Percentiles rank a stretch among this genome's conserved stretches.
Evolutionary conservation across 2,888 invertebrate genomes (phyloP).

Genomic region (Plebejus melissa): DNA sequence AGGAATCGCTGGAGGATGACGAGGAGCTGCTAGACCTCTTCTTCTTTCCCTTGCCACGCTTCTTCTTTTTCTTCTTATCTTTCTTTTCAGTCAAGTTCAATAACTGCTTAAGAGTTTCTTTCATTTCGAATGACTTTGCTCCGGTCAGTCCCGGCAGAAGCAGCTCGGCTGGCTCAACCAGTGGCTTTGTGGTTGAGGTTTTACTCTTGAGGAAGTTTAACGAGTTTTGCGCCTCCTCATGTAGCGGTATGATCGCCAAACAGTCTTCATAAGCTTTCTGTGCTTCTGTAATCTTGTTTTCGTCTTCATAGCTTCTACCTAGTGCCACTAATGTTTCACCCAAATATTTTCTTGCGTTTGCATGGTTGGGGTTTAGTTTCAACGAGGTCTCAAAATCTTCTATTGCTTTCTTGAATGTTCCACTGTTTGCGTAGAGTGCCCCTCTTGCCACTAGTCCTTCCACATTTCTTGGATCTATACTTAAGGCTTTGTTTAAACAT

Average conservation of each 20-base stretch:
- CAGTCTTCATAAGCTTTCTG: constrained; percentile 92
- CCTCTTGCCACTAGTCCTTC: constrained; percentile 95
- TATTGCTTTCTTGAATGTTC: constrained; percentile 95
- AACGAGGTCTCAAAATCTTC: constrained; percentile 96
- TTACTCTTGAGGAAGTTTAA: constrained; percentile 89
- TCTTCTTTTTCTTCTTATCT: constrained; percentile 83
- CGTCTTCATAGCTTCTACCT: constrained; percentile 92
- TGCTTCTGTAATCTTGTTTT: constrained; percentile 90
- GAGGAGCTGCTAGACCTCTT: constrained; percentile 82
- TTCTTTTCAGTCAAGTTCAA: constrained; percentile 81
- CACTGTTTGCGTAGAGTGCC: constrained; percentile 95
- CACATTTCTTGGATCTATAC: constrained; percentile 94
- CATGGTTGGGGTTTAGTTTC: constrained; percentile 92
- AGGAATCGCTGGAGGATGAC: constrained; percentile 84
- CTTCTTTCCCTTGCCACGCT: constrained; percentile 82
- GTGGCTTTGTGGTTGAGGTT: constrained; percentile 73
- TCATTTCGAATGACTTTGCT: constrained; percentile 80
- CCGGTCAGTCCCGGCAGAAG: constrained; percentile 79
- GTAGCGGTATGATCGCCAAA: constrained; percentile 89
- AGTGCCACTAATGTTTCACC: constrained; percentile 94
- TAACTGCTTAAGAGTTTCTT: constrained; percentile 82
- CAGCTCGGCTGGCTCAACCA: constrained; percentile 82
- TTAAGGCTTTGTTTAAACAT: constrained; percentile 94
- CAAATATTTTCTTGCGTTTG: constrained; percentile 95
- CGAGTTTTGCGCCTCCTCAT: constrained; percentile 92